Conservation (phyloP, 2,888 invertebrate genomes). For the Epirrita christyi region DNA sequence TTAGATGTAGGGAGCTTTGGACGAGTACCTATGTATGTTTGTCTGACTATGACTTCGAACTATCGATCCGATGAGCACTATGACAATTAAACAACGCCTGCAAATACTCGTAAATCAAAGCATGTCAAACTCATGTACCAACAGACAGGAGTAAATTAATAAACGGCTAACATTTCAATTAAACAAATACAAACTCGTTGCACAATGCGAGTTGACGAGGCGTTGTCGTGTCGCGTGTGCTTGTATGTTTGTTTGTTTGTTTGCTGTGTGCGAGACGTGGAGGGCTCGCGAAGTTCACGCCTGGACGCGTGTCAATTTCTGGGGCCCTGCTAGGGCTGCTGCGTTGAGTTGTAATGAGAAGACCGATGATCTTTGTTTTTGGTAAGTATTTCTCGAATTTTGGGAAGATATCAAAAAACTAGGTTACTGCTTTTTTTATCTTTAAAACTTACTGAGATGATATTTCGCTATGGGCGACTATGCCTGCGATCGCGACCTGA, state of each 20-base stretch:
- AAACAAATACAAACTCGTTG: slow-evolving; percentile 31
- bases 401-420: too few species aligned
- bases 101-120: not conserved
- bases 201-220: slow-evolving; percentile 21
- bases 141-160: slow-evolving; percentile 9
- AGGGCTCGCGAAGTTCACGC: slow-evolving; percentile 45
- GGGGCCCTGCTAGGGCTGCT: slow-evolving; percentile 5
- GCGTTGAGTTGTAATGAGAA: not conserved
- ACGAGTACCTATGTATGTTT: too few species aligned
- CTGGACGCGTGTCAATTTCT: slow-evolving; percentile 55
- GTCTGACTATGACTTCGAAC: too few species aligned
- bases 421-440: too few species aligned
- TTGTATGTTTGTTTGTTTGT: slow-evolving; percentile 46
- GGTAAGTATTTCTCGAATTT: too few species aligned
- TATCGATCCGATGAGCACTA: too few species aligned
- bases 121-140: not conserved
- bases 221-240: slow-evolving; percentile 24
- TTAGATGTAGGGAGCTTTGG: too few species aligned
- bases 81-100: too few species aligned
- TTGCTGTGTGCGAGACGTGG: slow-evolving; percentile 37
- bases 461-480: too few species aligned
- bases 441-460: too few species aligned
- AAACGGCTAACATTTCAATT: slow-evolving; percentile 16
- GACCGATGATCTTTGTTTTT: too few species aligned
- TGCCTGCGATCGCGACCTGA: too few species aligned